Evolutionary conservation across 1,140 invertebrate genomes (phyloP).

Genomic region (Latrodectus geometricus): DNA sequence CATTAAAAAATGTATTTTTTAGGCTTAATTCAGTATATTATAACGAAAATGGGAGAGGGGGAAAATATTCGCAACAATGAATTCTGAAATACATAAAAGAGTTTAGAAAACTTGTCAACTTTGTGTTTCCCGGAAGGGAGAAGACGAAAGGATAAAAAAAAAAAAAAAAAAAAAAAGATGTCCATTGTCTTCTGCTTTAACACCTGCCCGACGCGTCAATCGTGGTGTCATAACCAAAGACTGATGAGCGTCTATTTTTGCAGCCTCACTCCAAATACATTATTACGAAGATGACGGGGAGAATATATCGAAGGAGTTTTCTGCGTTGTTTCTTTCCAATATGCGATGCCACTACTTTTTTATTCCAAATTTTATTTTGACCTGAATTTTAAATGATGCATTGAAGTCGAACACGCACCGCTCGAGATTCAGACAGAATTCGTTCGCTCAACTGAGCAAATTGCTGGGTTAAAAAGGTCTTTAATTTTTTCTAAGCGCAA

Average conservation of each 20-base stretch:
- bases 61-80: too few relatives aligned
- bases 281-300: constrained; percentile 40
- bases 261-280: constrained; percentile 29
- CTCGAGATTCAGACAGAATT: neutral
- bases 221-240: constrained; percentile 23
- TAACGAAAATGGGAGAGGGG: too few relatives aligned
- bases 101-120: constrained; percentile 44
- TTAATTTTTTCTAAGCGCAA: neutral
- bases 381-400: constrained; percentile 36
- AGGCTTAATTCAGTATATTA: too few relatives aligned
- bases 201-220: constrained; percentile 48
- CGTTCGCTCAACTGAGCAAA: neutral
- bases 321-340: constrained; percentile 16
- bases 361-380: constrained; percentile 1
- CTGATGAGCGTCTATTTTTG: constrained; percentile 52
- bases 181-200: constrained; percentile 41
- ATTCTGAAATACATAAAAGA: neutral
- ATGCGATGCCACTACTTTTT: neutral
- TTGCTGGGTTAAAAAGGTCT: neutral
- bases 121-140: constrained; percentile 19
- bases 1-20: too few relatives aligned
- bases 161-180: too few relatives aligned
- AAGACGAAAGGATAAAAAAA: constrained; percentile 9
- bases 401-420: neutral
- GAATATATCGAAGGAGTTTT: constrained; percentile 30